These are phyloP conservation scores for Phortica magna DNA, from an alignment of 2,888 invertebrate genomes.

Conservation along the genomic window DNA sequence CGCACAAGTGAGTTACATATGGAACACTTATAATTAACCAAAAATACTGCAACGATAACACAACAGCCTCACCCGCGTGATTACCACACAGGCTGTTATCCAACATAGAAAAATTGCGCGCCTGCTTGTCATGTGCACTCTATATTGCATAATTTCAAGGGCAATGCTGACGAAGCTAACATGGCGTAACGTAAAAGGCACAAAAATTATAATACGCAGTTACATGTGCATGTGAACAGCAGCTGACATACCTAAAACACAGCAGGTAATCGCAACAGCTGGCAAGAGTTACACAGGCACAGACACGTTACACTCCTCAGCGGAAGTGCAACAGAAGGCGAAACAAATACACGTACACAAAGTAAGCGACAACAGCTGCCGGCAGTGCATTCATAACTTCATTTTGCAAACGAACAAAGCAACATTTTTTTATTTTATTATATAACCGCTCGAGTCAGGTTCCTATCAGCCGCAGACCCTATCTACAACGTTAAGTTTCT, in stretches of 20 bases:
- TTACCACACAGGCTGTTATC: background rate
- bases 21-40: background rate
- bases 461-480: background rate
- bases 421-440: background rate
- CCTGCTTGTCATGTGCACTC: background rate
- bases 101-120: constrained; percentile 30
- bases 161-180: background rate
- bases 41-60: background rate
- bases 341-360: constrained; percentile 8
- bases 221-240: constrained; percentile 1
- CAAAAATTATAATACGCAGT: background rate
- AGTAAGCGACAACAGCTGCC: constrained; percentile 27
- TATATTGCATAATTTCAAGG: constrained; percentile 15
- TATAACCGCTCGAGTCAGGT: background rate
- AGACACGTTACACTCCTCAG: background rate
- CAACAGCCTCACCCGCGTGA: background rate
- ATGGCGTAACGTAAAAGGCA: background rate
- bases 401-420: background rate
- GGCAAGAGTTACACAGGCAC: background rate
- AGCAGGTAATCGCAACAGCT: constrained; percentile 33
- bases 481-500: background rate
- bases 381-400: background rate
- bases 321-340: constrained; percentile 27
- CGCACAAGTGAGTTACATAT: background rate
- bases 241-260: background rate